These are phyloP conservation scores for Graphium colonna DNA, from an alignment of 2,888 invertebrate genomes.

Conservation along the genomic window DNA sequence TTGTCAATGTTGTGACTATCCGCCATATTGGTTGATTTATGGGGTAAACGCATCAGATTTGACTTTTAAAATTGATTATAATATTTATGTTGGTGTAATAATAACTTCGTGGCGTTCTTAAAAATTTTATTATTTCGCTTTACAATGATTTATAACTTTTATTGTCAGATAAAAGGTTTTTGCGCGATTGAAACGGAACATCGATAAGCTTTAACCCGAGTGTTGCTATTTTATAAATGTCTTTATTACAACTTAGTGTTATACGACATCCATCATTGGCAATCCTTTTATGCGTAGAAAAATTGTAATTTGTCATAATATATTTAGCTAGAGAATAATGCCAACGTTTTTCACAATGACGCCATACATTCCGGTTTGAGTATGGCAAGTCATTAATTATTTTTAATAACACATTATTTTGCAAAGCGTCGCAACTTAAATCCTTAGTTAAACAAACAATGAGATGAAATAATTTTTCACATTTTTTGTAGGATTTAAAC, in stretches of 20 bases:
- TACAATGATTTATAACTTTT: conserved; percentile 9
- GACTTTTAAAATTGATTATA: conserved; percentile 46
- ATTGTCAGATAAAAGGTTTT: conserved; percentile 2
- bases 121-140: conserved; percentile 14
- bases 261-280: not conserved
- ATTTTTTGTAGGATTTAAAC: no score
- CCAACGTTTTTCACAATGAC: no score
- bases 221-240: not conserved
- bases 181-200: not conserved
- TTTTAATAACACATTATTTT: not conserved
- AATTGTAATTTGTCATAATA: not conserved
- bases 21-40: conserved; percentile 45
- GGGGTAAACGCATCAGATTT: conserved; percentile 38
- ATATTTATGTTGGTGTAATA: conserved; percentile 27
- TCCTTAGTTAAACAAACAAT: not conserved
- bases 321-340: not conserved
- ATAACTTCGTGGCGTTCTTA: conserved; percentile 7
- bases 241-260: conserved; percentile 1
- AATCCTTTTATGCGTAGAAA: not conserved
- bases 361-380: not conserved
- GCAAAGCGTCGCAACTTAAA: not conserved
- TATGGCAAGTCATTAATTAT: not conserved
- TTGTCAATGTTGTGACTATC: conserved; percentile 40
- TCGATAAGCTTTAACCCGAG: conserved; percentile 2
- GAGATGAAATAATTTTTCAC: not conserved